phyloP scores from a whole-genome alignment of 2,113 vertebrate genomes.

The Burhinus bistriatus region DNA sequence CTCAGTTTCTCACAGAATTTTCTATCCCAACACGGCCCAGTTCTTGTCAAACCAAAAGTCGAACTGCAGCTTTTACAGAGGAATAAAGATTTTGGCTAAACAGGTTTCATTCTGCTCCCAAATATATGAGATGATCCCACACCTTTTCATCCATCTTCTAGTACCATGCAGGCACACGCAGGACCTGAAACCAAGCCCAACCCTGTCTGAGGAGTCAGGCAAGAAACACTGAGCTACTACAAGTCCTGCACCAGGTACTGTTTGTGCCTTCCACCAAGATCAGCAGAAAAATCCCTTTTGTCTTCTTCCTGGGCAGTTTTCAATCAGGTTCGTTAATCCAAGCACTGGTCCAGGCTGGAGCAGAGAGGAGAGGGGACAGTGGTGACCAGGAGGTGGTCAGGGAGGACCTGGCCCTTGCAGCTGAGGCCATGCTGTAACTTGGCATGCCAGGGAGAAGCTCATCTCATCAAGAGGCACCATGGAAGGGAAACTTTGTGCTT shows the following conservation, averaged over 20 bases:
- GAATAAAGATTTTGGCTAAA: neutral
- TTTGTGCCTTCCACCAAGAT: neutral
- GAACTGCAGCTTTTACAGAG: neutral
- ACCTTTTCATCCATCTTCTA: neutral
- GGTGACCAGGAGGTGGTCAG: neutral
- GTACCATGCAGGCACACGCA: neutral
- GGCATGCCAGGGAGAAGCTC: neutral
- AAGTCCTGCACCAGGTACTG: neutral
- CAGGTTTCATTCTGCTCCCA: neutral
- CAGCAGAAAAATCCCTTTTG: neutral
- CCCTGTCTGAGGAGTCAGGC: neutral
- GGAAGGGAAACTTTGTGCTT: neutral
- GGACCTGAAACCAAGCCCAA: neutral
- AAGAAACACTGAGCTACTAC: neutral
- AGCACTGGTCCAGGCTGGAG: neutral
- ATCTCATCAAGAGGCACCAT: neutral
- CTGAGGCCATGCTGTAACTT: neutral
- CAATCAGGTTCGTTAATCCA: neutral
- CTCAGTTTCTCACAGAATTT: neutral
- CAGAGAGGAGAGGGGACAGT: neutral
- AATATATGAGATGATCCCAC: neutral
- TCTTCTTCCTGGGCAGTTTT: neutral
- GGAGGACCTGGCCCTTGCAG: neutral
- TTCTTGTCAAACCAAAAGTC: neutral
- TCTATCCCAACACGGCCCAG: neutral